Evolutionary conservation across 2,797 vertebrate genomes (phyloP), one percentile per base, ranked within the genome.

Genomic region (Taenioides sp.): DNA sequence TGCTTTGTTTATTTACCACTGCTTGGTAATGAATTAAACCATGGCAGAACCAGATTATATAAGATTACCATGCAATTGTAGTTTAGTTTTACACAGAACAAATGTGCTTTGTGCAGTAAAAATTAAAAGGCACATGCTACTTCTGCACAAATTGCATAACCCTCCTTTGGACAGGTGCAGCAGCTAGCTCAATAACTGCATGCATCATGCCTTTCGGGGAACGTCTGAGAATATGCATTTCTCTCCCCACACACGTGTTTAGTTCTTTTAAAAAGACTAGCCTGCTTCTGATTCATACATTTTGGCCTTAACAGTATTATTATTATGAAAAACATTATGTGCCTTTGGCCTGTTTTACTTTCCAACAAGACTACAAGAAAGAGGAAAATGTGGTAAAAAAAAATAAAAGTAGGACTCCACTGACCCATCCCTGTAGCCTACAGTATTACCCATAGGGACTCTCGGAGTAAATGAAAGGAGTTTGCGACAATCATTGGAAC

Each of bases 91-190:
- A 28, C 23, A 61, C 12, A 34, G 12, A 31, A 60, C 58, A 60
- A 61, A 61, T 79, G 70, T 65, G 69, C 65, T 75, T 71, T 31
- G 22, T 70, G 50, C 71, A 59, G 58, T 57, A 65, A 58, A 25
- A 61, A 63, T 25, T 57, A 50, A 22, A 80, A 59, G 37, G 22
- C 78, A 82, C 74, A 14, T 72, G 78, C 80, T 79, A 73, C 69
- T 79, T 76, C 80, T 76, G 65, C 65, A 77, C 18, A 52, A 54
- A 28, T 10, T 31, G 64, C 47, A 20, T 57, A 9, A 31, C 12
- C 3, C 43, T 47, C 43, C 11, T 47, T 47, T 22, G 22, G 63
- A 71, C 6, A 23, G 27, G 27, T 69, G 61, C 69, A 73, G 37
- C 16, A 17, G 14, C 43, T 40, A 43, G 11, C 40, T 47, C n/a